These are phyloP conservation scores for Chaenodraco wilsoni DNA, from an alignment of 2,797 vertebrate species.

Conservation along the genomic window DNA sequence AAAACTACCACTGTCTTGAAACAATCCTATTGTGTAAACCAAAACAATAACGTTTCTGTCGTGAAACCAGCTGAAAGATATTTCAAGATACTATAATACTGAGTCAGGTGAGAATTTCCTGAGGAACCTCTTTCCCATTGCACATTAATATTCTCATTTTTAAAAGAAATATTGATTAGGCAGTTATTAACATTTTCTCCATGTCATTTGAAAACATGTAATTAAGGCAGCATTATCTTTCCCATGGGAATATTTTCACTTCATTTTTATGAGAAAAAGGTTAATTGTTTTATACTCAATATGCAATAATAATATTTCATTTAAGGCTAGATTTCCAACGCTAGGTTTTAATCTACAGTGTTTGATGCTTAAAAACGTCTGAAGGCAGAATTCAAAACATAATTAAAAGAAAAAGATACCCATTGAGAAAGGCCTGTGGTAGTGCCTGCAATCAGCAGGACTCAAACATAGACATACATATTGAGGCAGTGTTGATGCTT, in stretches of 20 bases:
- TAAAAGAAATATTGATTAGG: not conserved
- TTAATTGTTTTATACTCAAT: conserved; percentile 5
- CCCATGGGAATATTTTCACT: too few relatives aligned
- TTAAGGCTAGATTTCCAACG: conserved; percentile 21
- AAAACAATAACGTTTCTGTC: not conserved
- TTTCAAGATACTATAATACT: not conserved
- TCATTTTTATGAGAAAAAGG: not conserved
- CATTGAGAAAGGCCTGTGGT: conserved; percentile 35
- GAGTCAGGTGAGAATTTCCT: not conserved
- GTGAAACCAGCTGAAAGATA: not conserved
- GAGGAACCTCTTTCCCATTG: not conserved
- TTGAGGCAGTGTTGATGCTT: conserved; percentile 68
- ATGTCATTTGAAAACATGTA: not conserved
- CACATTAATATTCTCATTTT: not conserved
- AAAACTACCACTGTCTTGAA: not conserved
- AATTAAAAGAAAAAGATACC: conserved; percentile 28
- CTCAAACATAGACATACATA: conserved; percentile 43
- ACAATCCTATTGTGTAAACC: too few relatives aligned
- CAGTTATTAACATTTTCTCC: not conserved
- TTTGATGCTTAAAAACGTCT: conserved; percentile 14
- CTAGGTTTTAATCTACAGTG: conserved; percentile 23
- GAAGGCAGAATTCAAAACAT: conserved; percentile 36
- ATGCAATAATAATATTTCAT: conserved; percentile 8
- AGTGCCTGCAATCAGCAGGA: conserved; percentile 56
- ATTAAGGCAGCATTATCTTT: too few relatives aligned